Evolutionary conservation across 2,113 vertebrate genomes (phyloP).

Genomic region (Melospiza georgiana): DNA sequence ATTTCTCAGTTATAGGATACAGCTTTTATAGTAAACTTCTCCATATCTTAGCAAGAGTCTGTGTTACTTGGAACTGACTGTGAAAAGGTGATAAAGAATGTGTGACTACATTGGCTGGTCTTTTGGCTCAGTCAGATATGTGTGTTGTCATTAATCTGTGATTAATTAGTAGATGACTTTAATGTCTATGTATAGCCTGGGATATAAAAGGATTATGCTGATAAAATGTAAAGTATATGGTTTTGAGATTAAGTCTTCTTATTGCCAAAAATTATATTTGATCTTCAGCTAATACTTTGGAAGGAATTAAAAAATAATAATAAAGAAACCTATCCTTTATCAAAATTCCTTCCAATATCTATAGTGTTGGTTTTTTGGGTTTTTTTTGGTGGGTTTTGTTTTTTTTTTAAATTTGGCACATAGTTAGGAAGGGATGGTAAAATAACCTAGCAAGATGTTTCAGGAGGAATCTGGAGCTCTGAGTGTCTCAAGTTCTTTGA

Average conservation of each 20-base stretch:
- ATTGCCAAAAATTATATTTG: background rate
- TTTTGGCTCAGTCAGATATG: background rate
- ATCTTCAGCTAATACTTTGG: background rate
- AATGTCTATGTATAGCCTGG: constrained; percentile 18
- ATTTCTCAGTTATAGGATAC: background rate
- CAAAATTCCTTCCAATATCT: background rate
- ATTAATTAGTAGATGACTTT: constrained; percentile 47
- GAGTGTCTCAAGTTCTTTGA: background rate
- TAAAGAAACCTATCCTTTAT: background rate
- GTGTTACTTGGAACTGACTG: background rate
- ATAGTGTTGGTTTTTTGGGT: too few relatives aligned
- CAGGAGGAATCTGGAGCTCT: rapidly evolving
- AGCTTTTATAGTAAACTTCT: background rate
- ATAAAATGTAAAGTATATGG: background rate
- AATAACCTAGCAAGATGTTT: background rate
- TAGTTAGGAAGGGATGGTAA: background rate
- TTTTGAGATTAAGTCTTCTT: background rate
- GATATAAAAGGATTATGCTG: background rate
- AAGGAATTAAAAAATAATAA: background rate
- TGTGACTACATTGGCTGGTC: background rate
- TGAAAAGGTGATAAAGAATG: background rate
- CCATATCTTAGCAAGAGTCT: background rate
- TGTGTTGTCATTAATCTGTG: background rate
- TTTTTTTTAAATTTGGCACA: background rate
- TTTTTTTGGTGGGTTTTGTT: background rate